Percentiles rank a stretch among this genome's conserved stretches.
Conservation (phyloP, 1,140 invertebrate species). For the Lordiphosa clarofinis region DNA sequence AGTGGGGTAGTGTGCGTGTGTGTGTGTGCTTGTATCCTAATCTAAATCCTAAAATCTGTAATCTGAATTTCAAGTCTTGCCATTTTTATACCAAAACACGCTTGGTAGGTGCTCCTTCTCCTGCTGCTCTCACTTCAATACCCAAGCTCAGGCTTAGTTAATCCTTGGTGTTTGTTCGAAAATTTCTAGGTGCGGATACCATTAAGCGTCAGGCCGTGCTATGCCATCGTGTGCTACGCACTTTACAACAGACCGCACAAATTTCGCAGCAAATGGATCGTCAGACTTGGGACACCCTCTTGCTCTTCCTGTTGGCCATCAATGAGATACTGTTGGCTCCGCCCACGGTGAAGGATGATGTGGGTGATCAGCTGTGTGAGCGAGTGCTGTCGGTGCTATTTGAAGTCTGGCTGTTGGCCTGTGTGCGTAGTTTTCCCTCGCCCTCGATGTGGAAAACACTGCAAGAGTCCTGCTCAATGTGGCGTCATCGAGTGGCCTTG, state of each 20-base stretch:
- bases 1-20: no score
- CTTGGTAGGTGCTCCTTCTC: conserved; percentile 84
- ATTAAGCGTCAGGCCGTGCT: conserved; percentile 96
- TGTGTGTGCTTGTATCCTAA: no score
- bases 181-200: conserved; percentile 87
- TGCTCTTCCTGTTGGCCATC: conserved; percentile 94
- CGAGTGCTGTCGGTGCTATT: conserved; percentile 95
- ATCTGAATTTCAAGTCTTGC: conserved; percentile 85
- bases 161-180: conserved; percentile 4
- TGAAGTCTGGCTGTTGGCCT: conserved; percentile 96
- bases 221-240: conserved; percentile 95
- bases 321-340: conserved; percentile 95
- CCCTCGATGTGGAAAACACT: conserved; percentile 98
- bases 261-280: conserved; percentile 88
- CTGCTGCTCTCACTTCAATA: not conserved
- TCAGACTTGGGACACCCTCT: conserved; percentile 94
- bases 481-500: conserved; percentile 94
- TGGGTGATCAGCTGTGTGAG: conserved; percentile 96
- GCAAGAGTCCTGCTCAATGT: conserved; percentile 93
- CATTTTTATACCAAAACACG: conserved; percentile 92
- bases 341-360: conserved; percentile 95
- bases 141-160: not conserved
- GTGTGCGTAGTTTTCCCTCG: conserved; percentile 91
- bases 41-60: conserved; percentile 8
- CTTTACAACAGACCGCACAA: conserved; percentile 92